Base-by-base conservation (phyloP, 2,797 vertebrate species). In the Tapera naevia region DNA sequence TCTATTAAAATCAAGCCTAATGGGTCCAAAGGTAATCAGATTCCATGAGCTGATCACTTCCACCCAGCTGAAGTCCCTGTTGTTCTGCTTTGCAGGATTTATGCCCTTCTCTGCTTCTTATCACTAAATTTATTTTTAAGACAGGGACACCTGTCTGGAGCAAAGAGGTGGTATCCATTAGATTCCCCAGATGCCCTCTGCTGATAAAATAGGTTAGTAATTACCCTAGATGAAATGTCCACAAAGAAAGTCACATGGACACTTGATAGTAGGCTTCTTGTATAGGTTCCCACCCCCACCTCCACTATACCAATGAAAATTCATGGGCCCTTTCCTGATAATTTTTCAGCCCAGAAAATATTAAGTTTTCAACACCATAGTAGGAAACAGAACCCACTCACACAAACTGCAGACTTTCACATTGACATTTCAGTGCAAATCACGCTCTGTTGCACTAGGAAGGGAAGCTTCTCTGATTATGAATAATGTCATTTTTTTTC, bases 1-100 rank as follows among this genome's bases (percentile, higher is more conserved):
- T 86, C 37, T 39, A 28, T 72, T 48, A 50, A 79, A 83, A 70
- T 16, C 15, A 89, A 86, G n/a, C 33, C 41, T 91, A 45, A 62
- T 53, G 66, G 58, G 32, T 69, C 9, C 2, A 3, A 25, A 84
- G 56, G 28, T 45, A 88, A 90, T 80, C 2, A 2, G n/a, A 80
- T 91, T 94, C 60, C 37, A n/a, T 62, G 80, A 43, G 64, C 48
- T 46, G 74, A 72, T 90, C 72, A 35, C 46, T 75, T 78, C n/a
- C 32, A 50, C 70, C 56, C 60, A 15, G 9, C n/a, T 73, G 56
- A 74, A 92, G 46, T 58, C 60, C 84, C 78, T 48, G 71, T 67
- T 91, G 91, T 56, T 93, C 35, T 80, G 1, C 48, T 86, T 87
- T 32, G 39, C 43, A 79, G 80, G 74, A 92, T 87, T 93, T 93